Evolutionary conservation across 2,888 invertebrate genomes (phyloP).

Genomic region (Reticulitermes lucifugus): DNA sequence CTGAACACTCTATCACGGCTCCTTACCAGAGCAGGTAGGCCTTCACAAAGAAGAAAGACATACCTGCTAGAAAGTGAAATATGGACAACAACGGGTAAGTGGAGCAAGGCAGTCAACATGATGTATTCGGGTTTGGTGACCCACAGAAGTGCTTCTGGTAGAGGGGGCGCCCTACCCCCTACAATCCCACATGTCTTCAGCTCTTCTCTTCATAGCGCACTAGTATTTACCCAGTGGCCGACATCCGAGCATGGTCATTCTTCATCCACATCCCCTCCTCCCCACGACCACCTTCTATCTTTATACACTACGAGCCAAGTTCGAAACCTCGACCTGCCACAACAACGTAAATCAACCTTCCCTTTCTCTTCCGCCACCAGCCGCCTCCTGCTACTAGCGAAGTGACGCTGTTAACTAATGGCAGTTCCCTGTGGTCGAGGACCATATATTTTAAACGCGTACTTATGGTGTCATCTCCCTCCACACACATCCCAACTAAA

Average conservation of each 20-base stretch:
- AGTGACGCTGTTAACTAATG: slow-evolving; percentile 50
- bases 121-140: slow-evolving; percentile 37
- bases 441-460: slow-evolving; percentile 42
- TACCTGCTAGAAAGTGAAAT: slow-evolving; percentile 11
- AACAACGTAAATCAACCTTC: slow-evolving; percentile 52
- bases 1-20: too few relatives aligned
- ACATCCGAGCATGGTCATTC: slow-evolving; percentile 42
- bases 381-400: slow-evolving; percentile 33
- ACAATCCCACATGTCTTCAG: slow-evolving; percentile 16
- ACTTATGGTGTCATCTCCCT: slow-evolving; percentile 34
- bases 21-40: neutral
- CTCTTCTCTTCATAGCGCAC: neutral
- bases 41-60: neutral
- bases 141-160: neutral
- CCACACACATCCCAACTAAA: slow-evolving; percentile 12
- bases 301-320: slow-evolving; percentile 49
- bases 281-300: slow-evolving; percentile 15
- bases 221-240: slow-evolving; percentile 44
- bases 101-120: neutral
- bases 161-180: neutral
- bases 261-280: slow-evolving; percentile 34
- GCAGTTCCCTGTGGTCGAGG: slow-evolving; percentile 46
- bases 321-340: slow-evolving; percentile 50
- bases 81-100: neutral
- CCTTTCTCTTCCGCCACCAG: slow-evolving; percentile 41